Percentiles rank a stretch among this genome's conserved stretches.
Evolutionary conservation across 2,888 invertebrate species (phyloP).

Genomic region (Rhaphigaster nebulosa): DNA sequence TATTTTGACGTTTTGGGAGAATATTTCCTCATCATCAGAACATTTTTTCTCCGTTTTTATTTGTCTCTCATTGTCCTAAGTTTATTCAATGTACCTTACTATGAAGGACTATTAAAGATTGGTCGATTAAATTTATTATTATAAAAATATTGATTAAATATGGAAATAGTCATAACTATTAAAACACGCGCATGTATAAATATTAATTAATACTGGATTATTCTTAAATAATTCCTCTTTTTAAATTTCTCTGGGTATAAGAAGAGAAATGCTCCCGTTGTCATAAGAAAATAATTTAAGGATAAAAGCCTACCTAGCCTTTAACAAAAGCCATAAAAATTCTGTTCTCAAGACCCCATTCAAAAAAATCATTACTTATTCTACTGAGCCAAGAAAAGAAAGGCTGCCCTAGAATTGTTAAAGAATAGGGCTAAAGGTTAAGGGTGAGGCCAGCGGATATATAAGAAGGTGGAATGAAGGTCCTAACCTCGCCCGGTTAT

Average conservation of each 20-base stretch:
- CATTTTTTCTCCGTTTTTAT: no score
- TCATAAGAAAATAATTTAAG: background rate
- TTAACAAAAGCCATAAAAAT: background rate
- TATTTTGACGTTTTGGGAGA: no score
- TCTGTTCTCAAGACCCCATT: background rate
- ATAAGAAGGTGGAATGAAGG: slow-evolving; percentile 19
- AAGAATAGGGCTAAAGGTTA: background rate
- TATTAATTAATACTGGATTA: background rate
- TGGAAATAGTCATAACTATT: no score
- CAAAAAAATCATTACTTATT: background rate
- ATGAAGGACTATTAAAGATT: no score
- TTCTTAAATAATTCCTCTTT: background rate
- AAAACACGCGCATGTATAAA: background rate
- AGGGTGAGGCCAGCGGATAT: background rate
- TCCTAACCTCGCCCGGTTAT: background rate
- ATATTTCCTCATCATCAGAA: no score
- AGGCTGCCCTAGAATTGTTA: background rate
- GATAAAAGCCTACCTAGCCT: background rate
- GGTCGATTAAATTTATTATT: no score
- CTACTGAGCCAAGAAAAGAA: background rate
- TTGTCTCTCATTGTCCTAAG: no score
- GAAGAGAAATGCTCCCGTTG: background rate
- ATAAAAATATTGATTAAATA: no score
- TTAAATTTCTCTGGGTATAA: background rate
- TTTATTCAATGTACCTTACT: no score